A percentile compares a stretch with the other conserved stretches of the same genome.
These are phyloP conservation scores for Henricia sp. DNA, from an alignment of 53 echinoderm and acorn worm genomes.

Conservation along the genomic window DNA sequence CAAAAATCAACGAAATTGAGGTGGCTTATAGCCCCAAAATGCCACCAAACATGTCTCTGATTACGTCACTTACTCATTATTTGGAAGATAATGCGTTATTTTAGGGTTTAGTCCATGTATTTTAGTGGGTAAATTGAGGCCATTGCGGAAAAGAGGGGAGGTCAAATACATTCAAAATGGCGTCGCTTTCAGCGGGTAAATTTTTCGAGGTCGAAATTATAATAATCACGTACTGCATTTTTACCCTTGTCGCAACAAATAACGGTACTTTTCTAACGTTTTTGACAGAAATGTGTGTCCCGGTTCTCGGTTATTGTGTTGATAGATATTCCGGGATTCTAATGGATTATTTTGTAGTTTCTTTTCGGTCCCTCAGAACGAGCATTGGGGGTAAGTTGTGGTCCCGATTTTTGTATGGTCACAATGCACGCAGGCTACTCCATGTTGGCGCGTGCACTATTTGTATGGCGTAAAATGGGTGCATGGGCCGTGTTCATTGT, in stretches of 20 bases:
- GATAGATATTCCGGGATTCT: not conserved
- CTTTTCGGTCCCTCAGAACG: constrained; percentile 28
- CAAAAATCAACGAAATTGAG: not conserved
- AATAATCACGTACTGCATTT: constrained; percentile 32
- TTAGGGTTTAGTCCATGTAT: not conserved
- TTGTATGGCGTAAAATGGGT: constrained; percentile 35
- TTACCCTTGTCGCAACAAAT: not conserved
- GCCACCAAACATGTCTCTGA: not conserved
- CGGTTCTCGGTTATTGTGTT: too few relatives aligned
- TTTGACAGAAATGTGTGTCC: not conserved
- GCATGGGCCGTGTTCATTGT: constrained; percentile 34
- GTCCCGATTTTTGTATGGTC: constrained; percentile 4
- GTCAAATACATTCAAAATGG: constrained; percentile 46
- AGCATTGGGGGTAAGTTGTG: not conserved
- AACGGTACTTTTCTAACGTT: not conserved
- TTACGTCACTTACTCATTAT: not conserved
- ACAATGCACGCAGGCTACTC: not conserved
- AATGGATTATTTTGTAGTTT: not conserved
- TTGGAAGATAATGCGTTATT: not conserved
- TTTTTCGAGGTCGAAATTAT: constrained; percentile 22
- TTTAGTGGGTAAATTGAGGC: constrained; percentile 16
- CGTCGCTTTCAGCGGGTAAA: constrained; percentile 25
- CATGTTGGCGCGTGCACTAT: not conserved
- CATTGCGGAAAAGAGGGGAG: constrained; percentile 51
- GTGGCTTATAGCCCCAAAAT: not conserved